Conservation (phyloP, 2,113 vertebrate species). For the Istiophorus platypterus region DNA sequence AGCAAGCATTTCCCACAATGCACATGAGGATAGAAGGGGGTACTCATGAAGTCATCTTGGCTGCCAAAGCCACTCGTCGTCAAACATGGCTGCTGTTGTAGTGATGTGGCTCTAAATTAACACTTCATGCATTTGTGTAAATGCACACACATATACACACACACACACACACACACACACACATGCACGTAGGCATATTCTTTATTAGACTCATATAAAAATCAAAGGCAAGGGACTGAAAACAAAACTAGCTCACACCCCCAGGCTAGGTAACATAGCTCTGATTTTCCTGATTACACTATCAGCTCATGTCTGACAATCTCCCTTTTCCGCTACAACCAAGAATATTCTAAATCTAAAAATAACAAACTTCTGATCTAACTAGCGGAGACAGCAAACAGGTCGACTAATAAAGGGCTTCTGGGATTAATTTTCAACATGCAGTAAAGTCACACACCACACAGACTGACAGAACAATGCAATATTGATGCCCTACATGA, state of each 20-base stretch:
- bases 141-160: slow-evolving; percentile 9
- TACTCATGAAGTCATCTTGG: slow-evolving; percentile 72
- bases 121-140: slow-evolving; percentile 9
- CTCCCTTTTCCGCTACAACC: not conserved
- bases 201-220: slow-evolving; percentile 45
- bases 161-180: slow-evolving; percentile 14
- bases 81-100: slow-evolving; percentile 62
- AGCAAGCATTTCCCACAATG: slow-evolving; percentile 69
- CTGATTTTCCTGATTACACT: slow-evolving; percentile 11
- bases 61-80: slow-evolving; percentile 70
- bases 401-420: too few species aligned
- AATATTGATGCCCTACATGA: too few species aligned
- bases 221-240: slow-evolving; percentile 4
- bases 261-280: not conserved
- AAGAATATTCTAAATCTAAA: too few species aligned
- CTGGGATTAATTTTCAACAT: too few species aligned
- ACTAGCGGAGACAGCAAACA: too few species aligned
- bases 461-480: too few species aligned
- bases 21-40: slow-evolving; percentile 70
- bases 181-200: slow-evolving; percentile 9
- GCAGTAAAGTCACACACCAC: too few species aligned
- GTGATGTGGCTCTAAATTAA: slow-evolving; percentile 51
- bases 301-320: not conserved
- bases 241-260: not conserved
- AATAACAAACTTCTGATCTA: too few species aligned